phyloP scores from a whole-genome alignment of 2,888 invertebrate species.

The Hemithea aestivaria region DNA sequence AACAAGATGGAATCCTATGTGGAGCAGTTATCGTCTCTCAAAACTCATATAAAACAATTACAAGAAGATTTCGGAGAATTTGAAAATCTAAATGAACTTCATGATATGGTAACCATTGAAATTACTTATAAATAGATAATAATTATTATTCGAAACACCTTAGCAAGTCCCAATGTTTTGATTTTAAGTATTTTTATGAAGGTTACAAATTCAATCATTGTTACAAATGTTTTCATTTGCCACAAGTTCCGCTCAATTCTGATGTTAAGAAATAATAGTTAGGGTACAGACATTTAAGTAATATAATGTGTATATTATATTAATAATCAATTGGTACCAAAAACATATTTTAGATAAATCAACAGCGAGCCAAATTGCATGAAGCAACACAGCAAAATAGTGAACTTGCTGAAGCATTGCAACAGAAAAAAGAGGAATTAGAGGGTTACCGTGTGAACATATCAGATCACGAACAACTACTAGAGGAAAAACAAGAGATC shows the following conservation, averaged over 20 bases:
- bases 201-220: no score
- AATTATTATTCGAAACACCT: no score
- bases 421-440: slow-evolving; percentile 48
- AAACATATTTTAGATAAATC: slow-evolving; percentile 43
- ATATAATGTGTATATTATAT: no score
- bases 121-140: no score
- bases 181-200: no score
- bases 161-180: no score
- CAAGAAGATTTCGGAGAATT: slow-evolving; percentile 58
- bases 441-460: slow-evolving; percentile 37
- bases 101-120: slow-evolving; percentile 57
- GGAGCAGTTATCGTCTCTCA: slow-evolving; percentile 49
- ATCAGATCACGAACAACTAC: slow-evolving; percentile 37
- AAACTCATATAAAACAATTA: slow-evolving; percentile 49
- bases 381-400: slow-evolving; percentile 46
- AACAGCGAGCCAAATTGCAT: slow-evolving; percentile 48
- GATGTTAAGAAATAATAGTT: no score
- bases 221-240: no score
- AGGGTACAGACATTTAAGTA: no score
- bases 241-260: no score
- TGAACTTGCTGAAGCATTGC: slow-evolving; percentile 45
- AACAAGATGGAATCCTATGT: slow-evolving; percentile 55
- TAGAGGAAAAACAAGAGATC: slow-evolving; percentile 47
- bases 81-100: slow-evolving; percentile 51
- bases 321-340: no score